These are phyloP conservation scores for Onychomys leucogaster DNA, from an alignment of 2,797 vertebrate species.

Conservation along the genomic window DNA sequence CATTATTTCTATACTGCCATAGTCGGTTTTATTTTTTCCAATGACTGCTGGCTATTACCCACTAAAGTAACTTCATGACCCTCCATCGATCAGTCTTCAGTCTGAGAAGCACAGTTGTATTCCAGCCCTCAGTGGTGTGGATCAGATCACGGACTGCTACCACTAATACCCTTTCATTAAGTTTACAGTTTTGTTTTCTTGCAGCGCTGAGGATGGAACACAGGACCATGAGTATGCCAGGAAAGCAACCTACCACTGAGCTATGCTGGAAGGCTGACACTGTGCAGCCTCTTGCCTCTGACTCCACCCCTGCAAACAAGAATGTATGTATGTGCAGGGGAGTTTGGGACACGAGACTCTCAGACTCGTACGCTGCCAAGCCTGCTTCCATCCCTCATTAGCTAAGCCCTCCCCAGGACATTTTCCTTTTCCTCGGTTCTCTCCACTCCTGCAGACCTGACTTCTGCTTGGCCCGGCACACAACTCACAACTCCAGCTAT, in stretches of 20 bases:
- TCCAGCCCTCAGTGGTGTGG: neutral
- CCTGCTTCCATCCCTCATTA: neutral
- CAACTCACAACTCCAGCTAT: neutral
- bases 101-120: neutral
- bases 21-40: neutral
- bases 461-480: neutral
- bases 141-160: neutral
- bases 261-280: neutral
- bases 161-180: neutral
- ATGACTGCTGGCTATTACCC: neutral
- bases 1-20: neutral
- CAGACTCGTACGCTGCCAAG: too few relatives aligned
- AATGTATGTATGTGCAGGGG: neutral
- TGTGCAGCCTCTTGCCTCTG: neutral
- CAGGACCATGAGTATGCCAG: neutral
- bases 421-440: neutral
- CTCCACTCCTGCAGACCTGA: neutral
- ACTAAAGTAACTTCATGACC: neutral
- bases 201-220: neutral
- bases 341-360: neutral
- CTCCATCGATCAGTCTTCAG: neutral
- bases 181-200: neutral
- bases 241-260: neutral
- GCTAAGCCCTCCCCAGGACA: neutral
- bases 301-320: neutral